These are phyloP conservation scores for Chrysotoxum bicinctum DNA, from an alignment of 2,888 invertebrate species.

Conservation along the genomic window DNA sequence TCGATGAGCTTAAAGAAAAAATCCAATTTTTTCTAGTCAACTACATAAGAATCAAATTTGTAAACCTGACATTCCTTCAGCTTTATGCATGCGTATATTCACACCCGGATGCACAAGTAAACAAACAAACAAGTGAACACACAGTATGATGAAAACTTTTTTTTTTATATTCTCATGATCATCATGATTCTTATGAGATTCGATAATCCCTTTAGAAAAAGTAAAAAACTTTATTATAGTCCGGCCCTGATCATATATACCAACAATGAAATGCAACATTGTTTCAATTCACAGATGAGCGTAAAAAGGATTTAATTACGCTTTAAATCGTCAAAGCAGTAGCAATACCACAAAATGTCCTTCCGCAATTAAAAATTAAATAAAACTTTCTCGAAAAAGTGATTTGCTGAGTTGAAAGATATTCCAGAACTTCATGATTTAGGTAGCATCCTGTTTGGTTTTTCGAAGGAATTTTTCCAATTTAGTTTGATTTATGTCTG, in stretches of 20 bases:
- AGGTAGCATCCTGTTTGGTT: constrained; percentile 63
- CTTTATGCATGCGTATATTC: no score
- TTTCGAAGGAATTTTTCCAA: constrained; percentile 64
- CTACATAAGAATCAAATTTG: no score
- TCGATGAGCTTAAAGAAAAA: no score
- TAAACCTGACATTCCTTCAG: no score
- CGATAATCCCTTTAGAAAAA: no score
- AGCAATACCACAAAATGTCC: constrained; percentile 55
- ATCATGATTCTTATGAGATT: no score
- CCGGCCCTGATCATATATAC: not conserved
- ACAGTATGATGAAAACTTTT: no score
- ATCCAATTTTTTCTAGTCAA: no score
- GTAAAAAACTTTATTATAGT: not conserved
- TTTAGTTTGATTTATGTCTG: constrained; percentile 63
- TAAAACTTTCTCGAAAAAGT: constrained; percentile 62
- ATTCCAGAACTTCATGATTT: constrained; percentile 61
- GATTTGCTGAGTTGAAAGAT: constrained; percentile 58
- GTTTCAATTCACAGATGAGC: not conserved
- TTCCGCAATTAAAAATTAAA: constrained; percentile 71
- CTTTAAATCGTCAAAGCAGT: constrained; percentile 17
- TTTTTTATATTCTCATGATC: no score
- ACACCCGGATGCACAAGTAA: no score
- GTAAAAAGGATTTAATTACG: constrained; percentile 57
- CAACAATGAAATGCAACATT: constrained; percentile 21
- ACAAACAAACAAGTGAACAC: no score